Evolutionary conservation across 2,888 invertebrate genomes (phyloP).

Genomic region (Laothoe populi): DNA sequence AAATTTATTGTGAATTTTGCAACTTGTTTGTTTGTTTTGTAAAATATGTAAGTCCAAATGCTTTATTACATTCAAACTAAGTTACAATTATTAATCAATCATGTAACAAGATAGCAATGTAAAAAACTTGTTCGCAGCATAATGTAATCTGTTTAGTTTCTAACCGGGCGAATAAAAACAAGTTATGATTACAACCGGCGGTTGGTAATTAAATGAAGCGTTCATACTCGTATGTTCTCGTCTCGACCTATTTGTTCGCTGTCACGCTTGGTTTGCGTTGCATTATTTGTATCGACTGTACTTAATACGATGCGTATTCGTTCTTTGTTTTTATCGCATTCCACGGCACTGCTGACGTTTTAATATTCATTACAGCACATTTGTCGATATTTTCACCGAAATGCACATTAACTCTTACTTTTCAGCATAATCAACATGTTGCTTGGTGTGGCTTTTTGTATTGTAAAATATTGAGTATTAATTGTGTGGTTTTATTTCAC

Average conservation of each 20-base stretch:
- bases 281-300: slow-evolving; percentile 49
- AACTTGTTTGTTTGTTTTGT: not conserved
- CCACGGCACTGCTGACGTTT: slow-evolving; percentile 48
- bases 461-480: slow-evolving; percentile 27
- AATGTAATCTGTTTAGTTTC: slow-evolving; percentile 15
- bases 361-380: slow-evolving; percentile 55
- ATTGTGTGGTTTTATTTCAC: slow-evolving; percentile 1
- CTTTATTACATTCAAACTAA: not conserved
- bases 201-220: slow-evolving; percentile 17
- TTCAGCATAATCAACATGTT: slow-evolving; percentile 38
- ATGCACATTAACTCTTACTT: slow-evolving; percentile 33
- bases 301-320: slow-evolving; percentile 49
- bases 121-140: slow-evolving; percentile 1
- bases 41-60: not conserved
- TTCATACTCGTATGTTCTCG: slow-evolving; percentile 47
- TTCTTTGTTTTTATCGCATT: slow-evolving; percentile 50
- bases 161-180: slow-evolving; percentile 17
- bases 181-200: slow-evolving; percentile 13
- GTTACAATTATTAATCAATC: not conserved
- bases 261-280: slow-evolving; percentile 62
- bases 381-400: slow-evolving; percentile 41
- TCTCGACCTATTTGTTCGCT: slow-evolving; percentile 70
- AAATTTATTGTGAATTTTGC: not conserved
- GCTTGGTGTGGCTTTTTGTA: slow-evolving; percentile 56
- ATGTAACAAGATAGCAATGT: slow-evolving; percentile 2